Evolutionary conservation across 2,113 vertebrate species (phyloP), one percentile per base, ranked within the genome.

Genomic region (Papio anubis): DNA sequence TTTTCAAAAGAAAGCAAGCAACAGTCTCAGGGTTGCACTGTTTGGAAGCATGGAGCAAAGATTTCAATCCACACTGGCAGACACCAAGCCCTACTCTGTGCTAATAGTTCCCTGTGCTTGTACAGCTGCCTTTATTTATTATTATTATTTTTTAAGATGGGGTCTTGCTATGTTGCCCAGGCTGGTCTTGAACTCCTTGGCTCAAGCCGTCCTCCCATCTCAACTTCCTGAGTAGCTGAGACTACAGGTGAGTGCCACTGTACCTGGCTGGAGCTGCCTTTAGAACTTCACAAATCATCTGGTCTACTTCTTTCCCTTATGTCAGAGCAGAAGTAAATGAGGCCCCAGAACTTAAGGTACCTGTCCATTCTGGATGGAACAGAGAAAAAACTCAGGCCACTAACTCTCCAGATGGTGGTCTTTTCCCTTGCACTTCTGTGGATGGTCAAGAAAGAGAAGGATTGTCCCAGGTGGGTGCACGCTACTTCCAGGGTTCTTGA

Each of bases 21-120:
- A 45, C 16, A 12, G 50, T 45, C 5, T 14, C 0, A 0, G 0
- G 1, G 25, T 59, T 38, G 23, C 23, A 3, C 1, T 30, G 57
- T 21, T 43, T 90, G 13, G 75, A 59, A 1, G 6, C 0, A 0
- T 5, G 73, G 50, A 48, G 27, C 5, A 48, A 30, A 61, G 64
- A 23, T 38, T 81, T 70, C 45, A 61, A 6, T 7, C 20, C 59
- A 27, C 2, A 0, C 18, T 3, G 4, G 20, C 13, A 38, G 57
- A 18, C 0, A 2, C 32, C 0, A 6, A 38, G 13, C 8, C 23
- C 66, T 40, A 10, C 40, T 75, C n/a, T 30, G 21, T 13, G 23
- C 18, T 38, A 25, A 2, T 0, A 3, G 30, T 6, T 50, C 27
- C 9, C 35, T 13, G 17, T 25, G 14, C 5, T 35, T 7, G 43